Percentiles rank a stretch among this genome's conserved stretches.
Conservation (phyloP, 2,797 vertebrate genomes). For the Neosilurus mollespiculum region DNA sequence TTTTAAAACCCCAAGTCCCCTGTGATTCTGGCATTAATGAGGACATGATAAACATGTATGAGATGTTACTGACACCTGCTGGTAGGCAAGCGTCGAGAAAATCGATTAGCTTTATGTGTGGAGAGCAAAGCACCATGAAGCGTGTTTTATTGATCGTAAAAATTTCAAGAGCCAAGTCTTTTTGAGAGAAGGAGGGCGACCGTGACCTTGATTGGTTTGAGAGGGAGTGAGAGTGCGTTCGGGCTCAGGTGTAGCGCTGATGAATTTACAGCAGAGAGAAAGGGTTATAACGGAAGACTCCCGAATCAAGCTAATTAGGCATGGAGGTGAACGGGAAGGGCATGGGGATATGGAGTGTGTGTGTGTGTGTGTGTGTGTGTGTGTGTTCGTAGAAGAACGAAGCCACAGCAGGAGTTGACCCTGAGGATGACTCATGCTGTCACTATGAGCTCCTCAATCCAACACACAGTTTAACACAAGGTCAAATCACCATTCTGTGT, state of each 20-base stretch:
- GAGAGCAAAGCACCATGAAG: neutral
- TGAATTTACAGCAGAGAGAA: conserved; percentile 16
- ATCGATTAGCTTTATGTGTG: conserved; percentile 6
- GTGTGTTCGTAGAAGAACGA: conserved; percentile 8
- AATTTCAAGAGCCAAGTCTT: conserved; percentile 13
- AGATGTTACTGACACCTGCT: conserved; percentile 47
- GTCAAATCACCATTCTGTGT: neutral
- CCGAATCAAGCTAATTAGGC: neutral
- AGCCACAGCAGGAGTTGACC: conserved; percentile 20
- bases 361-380: conserved; percentile 26
- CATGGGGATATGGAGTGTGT: neutral
- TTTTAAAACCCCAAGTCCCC: neutral
- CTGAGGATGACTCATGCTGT: conserved; percentile 30
- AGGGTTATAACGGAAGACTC: neutral
- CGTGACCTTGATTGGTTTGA: neutral
- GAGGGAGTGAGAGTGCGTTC: neutral
- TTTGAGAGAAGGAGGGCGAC: conserved; percentile 29
- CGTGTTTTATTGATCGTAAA: conserved; percentile 34
- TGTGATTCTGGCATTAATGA: neutral
- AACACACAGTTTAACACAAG: neutral
- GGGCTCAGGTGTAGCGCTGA: conserved; percentile 32
- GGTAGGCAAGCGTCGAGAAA: conserved; percentile 12
- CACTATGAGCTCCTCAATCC: conserved; percentile 8
- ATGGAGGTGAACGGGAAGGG: neutral
- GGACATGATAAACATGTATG: neutral